A percentile compares a stretch with the other conserved stretches of the same genome.
Evolutionary conservation across 53 echinoderm and acorn worm genomes (phyloP).

Genomic region (Paracentrotus lividus): DNA sequence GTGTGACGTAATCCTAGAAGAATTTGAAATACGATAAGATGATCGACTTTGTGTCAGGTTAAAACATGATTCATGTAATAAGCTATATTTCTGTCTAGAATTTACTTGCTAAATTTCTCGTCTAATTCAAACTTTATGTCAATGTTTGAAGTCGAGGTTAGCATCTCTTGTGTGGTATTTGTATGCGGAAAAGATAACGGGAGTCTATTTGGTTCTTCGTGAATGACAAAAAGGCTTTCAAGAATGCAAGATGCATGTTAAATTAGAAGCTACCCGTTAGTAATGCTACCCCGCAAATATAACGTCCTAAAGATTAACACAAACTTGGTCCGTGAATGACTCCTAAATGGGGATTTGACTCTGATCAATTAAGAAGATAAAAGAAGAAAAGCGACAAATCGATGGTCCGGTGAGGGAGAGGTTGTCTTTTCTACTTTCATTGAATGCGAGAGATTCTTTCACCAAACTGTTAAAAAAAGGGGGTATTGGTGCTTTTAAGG

Average conservation of each 20-base stretch:
- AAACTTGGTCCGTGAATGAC: slow-evolving; percentile 42
- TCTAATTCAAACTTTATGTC: slow-evolving; percentile 3
- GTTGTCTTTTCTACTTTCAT: slow-evolving; percentile 52
- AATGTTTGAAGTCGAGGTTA: slow-evolving; percentile 52
- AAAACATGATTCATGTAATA: slow-evolving; percentile 42
- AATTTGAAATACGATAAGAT: slow-evolving; percentile 54
- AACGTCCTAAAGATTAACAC: slow-evolving; percentile 40
- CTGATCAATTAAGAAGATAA: slow-evolving; percentile 63
- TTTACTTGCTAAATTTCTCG: slow-evolving; percentile 61
- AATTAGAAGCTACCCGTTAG: slow-evolving; percentile 67
- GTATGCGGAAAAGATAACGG: slow-evolving; percentile 54
- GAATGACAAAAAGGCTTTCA: slow-evolving; percentile 29
- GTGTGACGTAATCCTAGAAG: slow-evolving; percentile 28
- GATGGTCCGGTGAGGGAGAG: slow-evolving; percentile 44
- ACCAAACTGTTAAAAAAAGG: slow-evolving; percentile 70
- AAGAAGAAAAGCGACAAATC: slow-evolving; percentile 20
- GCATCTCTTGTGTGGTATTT: slow-evolving; percentile 31
- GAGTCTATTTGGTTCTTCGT: not conserved
- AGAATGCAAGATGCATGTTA: slow-evolving; percentile 59
- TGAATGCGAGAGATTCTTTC: slow-evolving; percentile 63
- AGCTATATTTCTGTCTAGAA: slow-evolving; percentile 42
- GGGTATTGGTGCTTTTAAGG: slow-evolving; percentile 62
- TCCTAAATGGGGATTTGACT: slow-evolving; percentile 60
- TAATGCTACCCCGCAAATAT: slow-evolving; percentile 41
- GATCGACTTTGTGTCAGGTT: not conserved